These are phyloP conservation scores for Scolopax mira DNA, from an alignment of 2,113 vertebrate species.

Conservation along the genomic window DNA sequence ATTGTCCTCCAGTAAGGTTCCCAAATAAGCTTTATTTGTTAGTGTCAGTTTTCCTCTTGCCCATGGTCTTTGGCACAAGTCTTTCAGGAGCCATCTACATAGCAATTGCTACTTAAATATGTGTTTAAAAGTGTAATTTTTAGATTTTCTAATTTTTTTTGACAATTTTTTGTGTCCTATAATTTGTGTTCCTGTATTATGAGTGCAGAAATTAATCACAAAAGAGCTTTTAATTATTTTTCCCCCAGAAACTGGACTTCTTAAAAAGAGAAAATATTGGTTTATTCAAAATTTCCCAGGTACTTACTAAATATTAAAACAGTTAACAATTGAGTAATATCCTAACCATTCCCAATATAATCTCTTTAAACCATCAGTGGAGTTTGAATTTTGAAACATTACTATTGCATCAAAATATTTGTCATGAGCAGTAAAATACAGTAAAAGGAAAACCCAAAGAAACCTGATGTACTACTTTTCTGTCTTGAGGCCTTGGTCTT, in stretches of 20 bases:
- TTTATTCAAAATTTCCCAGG: neutral
- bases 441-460: neutral
- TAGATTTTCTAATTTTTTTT: neutral
- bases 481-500: neutral
- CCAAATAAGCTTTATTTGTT: neutral
- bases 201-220: neutral
- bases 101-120: neutral
- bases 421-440: neutral
- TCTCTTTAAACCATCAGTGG: neutral
- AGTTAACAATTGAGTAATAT: neutral
- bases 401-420: neutral
- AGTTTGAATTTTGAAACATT: neutral
- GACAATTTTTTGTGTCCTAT: neutral
- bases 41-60: neutral
- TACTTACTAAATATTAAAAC: neutral
- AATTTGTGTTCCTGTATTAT: neutral
- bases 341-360: neutral
- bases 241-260: neutral
- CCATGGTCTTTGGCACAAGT: neutral
- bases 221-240: neutral
- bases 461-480: neutral
- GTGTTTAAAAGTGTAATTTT: neutral
- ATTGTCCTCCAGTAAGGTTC: neutral
- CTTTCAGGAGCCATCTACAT: neutral
- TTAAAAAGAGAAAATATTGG: neutral